Evolutionary conservation across 2,797 vertebrate species (phyloP), one percentile per base, ranked within the genome.

Genomic region (Danio aesculapii): DNA sequence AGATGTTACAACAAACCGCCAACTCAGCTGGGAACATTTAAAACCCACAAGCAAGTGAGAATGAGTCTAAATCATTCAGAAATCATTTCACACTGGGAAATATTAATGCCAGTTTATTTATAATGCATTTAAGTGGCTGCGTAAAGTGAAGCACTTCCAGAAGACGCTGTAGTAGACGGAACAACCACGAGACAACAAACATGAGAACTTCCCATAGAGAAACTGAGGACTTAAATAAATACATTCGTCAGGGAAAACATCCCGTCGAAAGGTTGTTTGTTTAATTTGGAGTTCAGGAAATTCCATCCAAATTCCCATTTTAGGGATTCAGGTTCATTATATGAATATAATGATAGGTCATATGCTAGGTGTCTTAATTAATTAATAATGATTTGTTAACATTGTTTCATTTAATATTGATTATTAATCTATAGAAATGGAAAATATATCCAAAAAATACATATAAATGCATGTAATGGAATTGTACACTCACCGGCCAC

Each of bases 231-330:
- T 8, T 17, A 55, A 75, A 81, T 69, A 66, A 72, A 83, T 77
- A 21, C 10, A 50, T 19, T 71, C 12, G n/a, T 16, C 0, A 0
- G 71, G 3, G 3, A 30, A 58, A 64, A 10, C 73, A 67, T 49
- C 1, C 6, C 6, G 58, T 17, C 10, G 16, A 49, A 7, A 30
- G 30, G 8, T 3, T 75, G 70, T 85, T 86, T 84, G 17, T 21
- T 57, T 46, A 2, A 9, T 41, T 61, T 55, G 69, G 52, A 30
- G 66, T 61, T 79, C 66, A 79, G 79, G 70, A 81, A 81, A 78
- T 83, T 57, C 63, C 73, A 11, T 50, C 76, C 16, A 17, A 19
- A 41, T 55, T 39, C 16, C 71, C 12, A 58, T 43, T 14, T 68
- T 67, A 11, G 44, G 6, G 8, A 47, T 13, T 47, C 11, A 67